A percentile compares a stretch with the other conserved stretches of the same genome.
Evolutionary conservation across 2,888 invertebrate genomes (phyloP).

Genomic region (Tenthredo scrophulariae): DNA sequence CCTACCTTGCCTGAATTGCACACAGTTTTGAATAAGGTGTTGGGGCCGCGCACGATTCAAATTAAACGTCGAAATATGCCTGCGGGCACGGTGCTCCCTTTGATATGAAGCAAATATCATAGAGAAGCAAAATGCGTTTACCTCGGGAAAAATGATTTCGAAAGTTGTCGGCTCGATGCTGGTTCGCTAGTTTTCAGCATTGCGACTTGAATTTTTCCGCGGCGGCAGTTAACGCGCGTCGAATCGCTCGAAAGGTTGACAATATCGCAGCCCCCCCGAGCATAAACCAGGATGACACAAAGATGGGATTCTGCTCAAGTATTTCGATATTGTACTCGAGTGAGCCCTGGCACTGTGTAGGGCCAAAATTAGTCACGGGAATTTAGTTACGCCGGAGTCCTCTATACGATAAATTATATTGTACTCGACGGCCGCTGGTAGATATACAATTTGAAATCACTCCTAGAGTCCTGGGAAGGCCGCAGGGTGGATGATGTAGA

Average conservation of each 20-base stretch:
- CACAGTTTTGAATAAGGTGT: not conserved
- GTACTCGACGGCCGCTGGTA: slow-evolving; percentile 55
- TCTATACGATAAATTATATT: slow-evolving; percentile 70
- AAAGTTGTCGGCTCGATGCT: not conserved
- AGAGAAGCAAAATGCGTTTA: not conserved
- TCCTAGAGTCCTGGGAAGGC: slow-evolving; percentile 5
- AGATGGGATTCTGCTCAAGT: slow-evolving; percentile 62
- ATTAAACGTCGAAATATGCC: not conserved
- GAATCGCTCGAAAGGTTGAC: slow-evolving; percentile 73
- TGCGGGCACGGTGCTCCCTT: no score
- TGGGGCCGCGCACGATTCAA: not conserved
- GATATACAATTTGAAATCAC: slow-evolving; percentile 35
- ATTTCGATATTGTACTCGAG: slow-evolving; percentile 72
- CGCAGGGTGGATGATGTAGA: slow-evolving; percentile 55
- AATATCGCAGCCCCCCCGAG: slow-evolving; percentile 66
- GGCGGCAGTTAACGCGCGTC: slow-evolving; percentile 71
- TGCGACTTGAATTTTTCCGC: slow-evolving; percentile 49
- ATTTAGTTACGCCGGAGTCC: slow-evolving; percentile 72
- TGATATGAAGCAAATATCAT: not conserved
- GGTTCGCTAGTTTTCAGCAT: not conserved
- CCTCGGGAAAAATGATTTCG: not conserved
- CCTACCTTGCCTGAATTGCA: not conserved
- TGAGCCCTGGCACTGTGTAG: slow-evolving; percentile 66
- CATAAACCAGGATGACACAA: slow-evolving; percentile 70
- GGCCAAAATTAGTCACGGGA: slow-evolving; percentile 70